Evolutionary conservation across 1,140 invertebrate species (phyloP).

Genomic region (Druon quercuslanigerum): DNA sequence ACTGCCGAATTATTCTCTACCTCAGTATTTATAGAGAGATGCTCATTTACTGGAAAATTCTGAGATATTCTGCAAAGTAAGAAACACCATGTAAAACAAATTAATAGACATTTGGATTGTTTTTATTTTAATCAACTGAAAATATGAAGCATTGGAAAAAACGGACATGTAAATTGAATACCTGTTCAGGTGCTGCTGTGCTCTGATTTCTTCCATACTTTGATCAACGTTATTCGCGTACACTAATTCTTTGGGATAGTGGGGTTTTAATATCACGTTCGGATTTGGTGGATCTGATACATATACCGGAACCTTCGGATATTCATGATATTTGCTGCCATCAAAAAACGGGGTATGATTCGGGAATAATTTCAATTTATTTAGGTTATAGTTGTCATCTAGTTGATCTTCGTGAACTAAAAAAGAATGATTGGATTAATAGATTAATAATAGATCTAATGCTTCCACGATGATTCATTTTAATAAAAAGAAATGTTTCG

Average conservation of each 20-base stretch:
- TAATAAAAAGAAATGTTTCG: too few relatives aligned
- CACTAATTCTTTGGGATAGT: conserved; percentile 75
- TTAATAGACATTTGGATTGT: neutral
- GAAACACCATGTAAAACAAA: neutral
- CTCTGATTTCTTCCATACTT: conserved; percentile 82
- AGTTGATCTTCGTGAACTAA: conserved; percentile 79
- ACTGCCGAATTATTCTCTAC: neutral
- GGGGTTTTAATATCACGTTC: conserved; percentile 75
- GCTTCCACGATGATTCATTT: too few relatives aligned
- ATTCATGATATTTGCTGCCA: conserved; percentile 76
- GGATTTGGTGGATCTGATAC: conserved; percentile 79
- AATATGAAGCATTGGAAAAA: neutral
- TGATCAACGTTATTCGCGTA: conserved; percentile 79
- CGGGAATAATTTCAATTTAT: conserved; percentile 63
- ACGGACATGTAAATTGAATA: conserved; percentile 24
- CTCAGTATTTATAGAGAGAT: neutral
- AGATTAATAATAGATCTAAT: too few relatives aligned
- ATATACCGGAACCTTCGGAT: conserved; percentile 77
- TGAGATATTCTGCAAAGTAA: neutral
- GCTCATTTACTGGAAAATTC: neutral
- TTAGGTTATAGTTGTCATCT: conserved; percentile 60
- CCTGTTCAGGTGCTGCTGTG: conserved; percentile 65
- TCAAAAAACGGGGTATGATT: conserved; percentile 68
- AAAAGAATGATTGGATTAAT: conserved; percentile 43
- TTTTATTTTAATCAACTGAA: neutral